Conservation (phyloP, 2,797 vertebrate species). For the Nyctalus aviator region DNA sequence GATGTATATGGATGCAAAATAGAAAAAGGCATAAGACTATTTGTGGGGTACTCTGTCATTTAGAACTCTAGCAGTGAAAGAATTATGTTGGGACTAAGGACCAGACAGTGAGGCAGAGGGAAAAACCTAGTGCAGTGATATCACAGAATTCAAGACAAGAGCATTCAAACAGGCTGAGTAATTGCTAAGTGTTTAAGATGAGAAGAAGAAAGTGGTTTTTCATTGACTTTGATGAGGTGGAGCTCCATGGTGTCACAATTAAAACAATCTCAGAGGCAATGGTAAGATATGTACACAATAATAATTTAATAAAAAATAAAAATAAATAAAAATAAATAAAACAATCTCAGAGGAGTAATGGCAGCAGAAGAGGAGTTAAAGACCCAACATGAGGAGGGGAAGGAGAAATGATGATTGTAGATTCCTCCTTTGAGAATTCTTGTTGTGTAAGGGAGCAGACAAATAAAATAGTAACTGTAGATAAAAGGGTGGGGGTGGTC, state of each 20-base stretch:
- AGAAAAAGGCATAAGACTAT: background rate
- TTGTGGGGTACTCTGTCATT: background rate
- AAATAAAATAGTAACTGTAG: background rate
- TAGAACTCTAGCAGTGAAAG: background rate
- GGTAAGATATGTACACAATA: too few species aligned
- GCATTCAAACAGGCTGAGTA: background rate
- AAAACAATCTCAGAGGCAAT: background rate
- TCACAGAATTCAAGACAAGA: background rate
- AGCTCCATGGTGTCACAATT: background rate
- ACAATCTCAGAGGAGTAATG: background rate
- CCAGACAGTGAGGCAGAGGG: background rate
- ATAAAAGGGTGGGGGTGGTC: background rate
- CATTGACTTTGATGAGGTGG: background rate
- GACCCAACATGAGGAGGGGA: background rate
- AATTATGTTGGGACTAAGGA: background rate
- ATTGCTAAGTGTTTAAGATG: background rate
- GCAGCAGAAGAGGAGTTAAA: background rate
- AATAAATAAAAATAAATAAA: too few species aligned
- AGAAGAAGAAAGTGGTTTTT: background rate
- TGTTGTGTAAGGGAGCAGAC: background rate
- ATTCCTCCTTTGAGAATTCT: background rate
- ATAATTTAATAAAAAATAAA: too few species aligned
- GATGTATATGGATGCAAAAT: background rate
- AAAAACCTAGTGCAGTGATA: background rate
- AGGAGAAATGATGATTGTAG: background rate